These are phyloP conservation scores for Macrotus californicus DNA, from an alignment of 2,113 vertebrate genomes.

Conservation along the genomic window DNA sequence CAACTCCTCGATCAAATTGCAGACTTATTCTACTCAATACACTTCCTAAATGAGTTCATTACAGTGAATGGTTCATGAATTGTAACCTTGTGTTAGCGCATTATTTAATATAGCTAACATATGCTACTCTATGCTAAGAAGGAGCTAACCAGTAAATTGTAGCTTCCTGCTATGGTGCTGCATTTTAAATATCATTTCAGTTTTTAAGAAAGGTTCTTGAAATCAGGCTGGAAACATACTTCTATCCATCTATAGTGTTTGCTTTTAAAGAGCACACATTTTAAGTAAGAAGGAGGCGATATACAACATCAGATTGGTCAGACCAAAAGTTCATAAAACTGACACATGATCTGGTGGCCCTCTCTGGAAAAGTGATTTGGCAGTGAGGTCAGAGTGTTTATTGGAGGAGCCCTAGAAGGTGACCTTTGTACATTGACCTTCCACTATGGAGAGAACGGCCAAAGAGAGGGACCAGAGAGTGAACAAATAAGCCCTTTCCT, in stretches of 20 bases:
- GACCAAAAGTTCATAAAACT: slow-evolving; percentile 62
- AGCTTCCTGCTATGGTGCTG: neutral
- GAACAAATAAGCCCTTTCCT: slow-evolving; percentile 39
- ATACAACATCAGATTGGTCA: slow-evolving; percentile 21
- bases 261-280: slow-evolving; percentile 24
- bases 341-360: slow-evolving; percentile 51
- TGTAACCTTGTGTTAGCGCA: neutral
- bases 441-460: neutral
- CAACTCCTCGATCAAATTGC: slow-evolving; percentile 44
- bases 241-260: neutral
- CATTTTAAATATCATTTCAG: neutral
- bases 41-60: slow-evolving; percentile 28
- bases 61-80: neutral
- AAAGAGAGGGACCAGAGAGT: neutral
- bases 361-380: slow-evolving; percentile 71
- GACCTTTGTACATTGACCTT: slow-evolving; percentile 49
- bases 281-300: slow-evolving; percentile 16
- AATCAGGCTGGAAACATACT: neutral
- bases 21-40: neutral
- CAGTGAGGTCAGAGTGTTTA: slow-evolving; percentile 55
- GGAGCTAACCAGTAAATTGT: neutral
- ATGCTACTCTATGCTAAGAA: neutral
- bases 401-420: slow-evolving; percentile 11
- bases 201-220: neutral
- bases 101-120: neutral